Conservation (phyloP, 2,888 invertebrate genomes). For the Polyploca ridens region DNA sequence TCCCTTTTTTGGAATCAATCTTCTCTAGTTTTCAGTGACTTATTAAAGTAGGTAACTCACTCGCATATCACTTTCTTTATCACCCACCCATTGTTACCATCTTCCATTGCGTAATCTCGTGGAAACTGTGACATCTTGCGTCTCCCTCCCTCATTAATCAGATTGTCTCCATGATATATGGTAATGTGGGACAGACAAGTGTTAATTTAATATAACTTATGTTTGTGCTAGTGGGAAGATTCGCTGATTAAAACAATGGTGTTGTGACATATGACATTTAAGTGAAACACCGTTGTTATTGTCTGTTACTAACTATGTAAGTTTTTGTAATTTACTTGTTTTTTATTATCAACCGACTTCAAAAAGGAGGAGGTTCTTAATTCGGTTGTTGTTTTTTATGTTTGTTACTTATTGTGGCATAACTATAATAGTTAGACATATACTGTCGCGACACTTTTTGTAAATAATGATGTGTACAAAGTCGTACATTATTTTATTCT, state of each 20-base stretch:
- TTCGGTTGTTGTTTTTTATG: too few species aligned
- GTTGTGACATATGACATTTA: conserved; percentile 9
- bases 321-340: too few species aligned
- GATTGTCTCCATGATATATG: conserved; percentile 10
- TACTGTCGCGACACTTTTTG: too few species aligned
- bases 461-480: too few species aligned
- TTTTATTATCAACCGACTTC: too few species aligned
- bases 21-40: background rate
- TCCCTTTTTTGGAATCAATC: too few species aligned
- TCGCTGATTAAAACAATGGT: background rate
- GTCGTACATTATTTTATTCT: too few species aligned
- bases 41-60: background rate
- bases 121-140: conserved; percentile 52
- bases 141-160: conserved; percentile 25
- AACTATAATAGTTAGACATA: too few species aligned
- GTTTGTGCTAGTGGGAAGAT: conserved; percentile 5
- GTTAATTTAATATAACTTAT: conserved; percentile 12
- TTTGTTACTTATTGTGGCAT: too few species aligned
- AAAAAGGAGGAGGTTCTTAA: too few species aligned
- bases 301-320: background rate
- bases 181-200: conserved; percentile 9
- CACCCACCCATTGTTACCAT: conserved; percentile 18
- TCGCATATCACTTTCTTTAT: background rate
- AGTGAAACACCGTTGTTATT: background rate
- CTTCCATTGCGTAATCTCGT: conserved; percentile 50